A percentile compares a stretch with the other conserved stretches of the same genome.
Evolutionary conservation across 2,113 vertebrate species (phyloP).

Genomic region (Bubalus kerabau): DNA sequence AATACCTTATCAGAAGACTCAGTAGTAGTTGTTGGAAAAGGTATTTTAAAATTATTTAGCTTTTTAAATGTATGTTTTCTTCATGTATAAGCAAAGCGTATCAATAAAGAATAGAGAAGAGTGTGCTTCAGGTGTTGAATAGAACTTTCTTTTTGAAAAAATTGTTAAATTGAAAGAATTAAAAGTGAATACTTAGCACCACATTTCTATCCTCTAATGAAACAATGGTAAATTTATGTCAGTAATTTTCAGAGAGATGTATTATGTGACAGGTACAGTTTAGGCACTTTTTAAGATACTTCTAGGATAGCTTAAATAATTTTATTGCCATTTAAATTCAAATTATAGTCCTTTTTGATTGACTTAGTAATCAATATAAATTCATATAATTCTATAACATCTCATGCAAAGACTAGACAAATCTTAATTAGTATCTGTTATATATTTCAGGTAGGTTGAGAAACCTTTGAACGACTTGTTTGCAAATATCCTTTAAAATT

Average conservation of each 20-base stretch:
- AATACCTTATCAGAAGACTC: constrained; percentile 81
- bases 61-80: not conserved
- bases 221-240: not conserved
- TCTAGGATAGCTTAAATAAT: not conserved
- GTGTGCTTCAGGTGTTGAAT: not conserved
- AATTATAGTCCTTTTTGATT: not conserved
- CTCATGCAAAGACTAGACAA: not conserved
- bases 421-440: constrained; percentile 10
- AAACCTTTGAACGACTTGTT: not conserved
- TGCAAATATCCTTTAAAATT: constrained; percentile 8
- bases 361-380: constrained; percentile 1
- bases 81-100: not conserved
- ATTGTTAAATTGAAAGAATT: constrained; percentile 31
- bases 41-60: constrained; percentile 71
- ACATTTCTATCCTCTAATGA: not conserved
- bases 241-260: not conserved
- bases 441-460: not conserved
- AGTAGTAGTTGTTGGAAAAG: constrained; percentile 86
- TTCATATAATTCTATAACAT: not conserved
- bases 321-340: constrained; percentile 32
- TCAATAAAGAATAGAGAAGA: not conserved
- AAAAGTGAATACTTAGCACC: not conserved
- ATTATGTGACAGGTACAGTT: not conserved
- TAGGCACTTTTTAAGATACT: not conserved
- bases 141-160: not conserved